phyloP scores from a whole-genome alignment of 2,797 vertebrate genomes.

The Cichlasoma orientale region DNA sequence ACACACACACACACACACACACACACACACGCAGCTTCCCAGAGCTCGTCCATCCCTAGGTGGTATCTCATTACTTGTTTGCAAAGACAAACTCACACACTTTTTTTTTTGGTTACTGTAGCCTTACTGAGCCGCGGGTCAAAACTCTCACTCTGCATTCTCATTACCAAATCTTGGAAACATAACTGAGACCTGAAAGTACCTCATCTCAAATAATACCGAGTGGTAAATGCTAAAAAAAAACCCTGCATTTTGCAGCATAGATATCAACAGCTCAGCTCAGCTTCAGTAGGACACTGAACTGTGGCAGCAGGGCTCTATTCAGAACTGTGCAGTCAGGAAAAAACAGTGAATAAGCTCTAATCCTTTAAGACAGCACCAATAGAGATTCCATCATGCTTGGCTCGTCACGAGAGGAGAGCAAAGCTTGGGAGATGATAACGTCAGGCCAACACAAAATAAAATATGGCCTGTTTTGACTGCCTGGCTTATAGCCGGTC shows the following conservation, averaged over 20 bases:
- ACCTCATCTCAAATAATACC: slow-evolving; percentile 10
- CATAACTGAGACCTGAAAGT: slow-evolving; percentile 39
- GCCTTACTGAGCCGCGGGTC: slow-evolving; percentile 51
- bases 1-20: slow-evolving; percentile 44
- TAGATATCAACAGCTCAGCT: slow-evolving; percentile 23
- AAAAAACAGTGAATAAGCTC: slow-evolving; percentile 63
- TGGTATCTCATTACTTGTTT: slow-evolving; percentile 70
- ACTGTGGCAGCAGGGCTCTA: slow-evolving; percentile 47
- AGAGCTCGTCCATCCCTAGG: slow-evolving; percentile 72
- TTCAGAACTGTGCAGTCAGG: slow-evolving; percentile 66
- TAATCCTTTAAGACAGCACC: slow-evolving; percentile 75
- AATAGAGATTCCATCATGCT: slow-evolving; percentile 75
- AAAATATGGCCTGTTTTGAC: slow-evolving; percentile 75
- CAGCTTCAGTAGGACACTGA: slow-evolving; percentile 48
- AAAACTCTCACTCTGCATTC: slow-evolving; percentile 59
- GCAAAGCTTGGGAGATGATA: slow-evolving; percentile 67
- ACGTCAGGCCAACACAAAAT: slow-evolving; percentile 68
- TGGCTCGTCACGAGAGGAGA: slow-evolving; percentile 65
- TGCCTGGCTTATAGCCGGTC: slow-evolving; percentile 59
- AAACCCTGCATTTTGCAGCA: slow-evolving; percentile 4
- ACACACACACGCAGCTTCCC: slow-evolving; percentile 57
- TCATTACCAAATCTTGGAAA: slow-evolving; percentile 53
- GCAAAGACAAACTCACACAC: slow-evolving; percentile 47
- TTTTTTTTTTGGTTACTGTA: slow-evolving; percentile 61
- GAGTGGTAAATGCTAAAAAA: not conserved